Base-by-base conservation (phyloP, 2,797 vertebrate genomes). In the Intellagama lesueurii region DNA sequence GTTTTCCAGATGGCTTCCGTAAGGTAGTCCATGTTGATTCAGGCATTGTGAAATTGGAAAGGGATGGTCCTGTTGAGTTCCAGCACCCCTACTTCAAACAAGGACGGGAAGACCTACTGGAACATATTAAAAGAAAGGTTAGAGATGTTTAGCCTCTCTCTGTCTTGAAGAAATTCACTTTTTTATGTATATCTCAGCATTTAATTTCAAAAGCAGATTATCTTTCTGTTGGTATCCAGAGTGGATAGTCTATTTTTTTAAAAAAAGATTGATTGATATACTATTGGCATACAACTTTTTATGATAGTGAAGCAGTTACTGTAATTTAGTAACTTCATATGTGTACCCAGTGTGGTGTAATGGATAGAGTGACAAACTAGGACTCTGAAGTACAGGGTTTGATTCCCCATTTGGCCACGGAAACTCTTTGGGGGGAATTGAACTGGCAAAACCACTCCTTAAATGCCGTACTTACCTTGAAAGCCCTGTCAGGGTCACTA, bases 111-210 rank as follows among this genome's bases (percentile, higher is more conserved):
- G 98, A 99, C 89, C 96, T 99, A 92, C 89, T 99, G 95, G 98
- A 99, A 81, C 98, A 98, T 91, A 99, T 99, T 94, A 99, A 99
- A 95, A 98, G 99, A 87, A 99, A 99, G 98, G 99, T 99, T 82
- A 95, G 96, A 90, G 40, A 72, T 7, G 5, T 72, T 68, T 4
- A 52, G 66, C 40, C 60, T 64, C 4, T 64, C 4, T 56, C 60
- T 11, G 9, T n/a, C 28, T 78, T 56, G 60, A 6, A 49, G 22
- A 88, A 88, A 5, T 44, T 72, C 26, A 44, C 19, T 28, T 73
- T 73, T 69, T 35, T 16, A 49, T 56, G 0, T 2, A 77, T 66
- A 70, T 87, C 30, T 52, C 47, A 56, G 2, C 35, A 77, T 66
- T 87, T 82, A 77, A 1, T n/a, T 70, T 32, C 14, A 32, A 69